phyloP scores from a whole-genome alignment of 2,888 invertebrate species.

The Torymus auratus region DNA sequence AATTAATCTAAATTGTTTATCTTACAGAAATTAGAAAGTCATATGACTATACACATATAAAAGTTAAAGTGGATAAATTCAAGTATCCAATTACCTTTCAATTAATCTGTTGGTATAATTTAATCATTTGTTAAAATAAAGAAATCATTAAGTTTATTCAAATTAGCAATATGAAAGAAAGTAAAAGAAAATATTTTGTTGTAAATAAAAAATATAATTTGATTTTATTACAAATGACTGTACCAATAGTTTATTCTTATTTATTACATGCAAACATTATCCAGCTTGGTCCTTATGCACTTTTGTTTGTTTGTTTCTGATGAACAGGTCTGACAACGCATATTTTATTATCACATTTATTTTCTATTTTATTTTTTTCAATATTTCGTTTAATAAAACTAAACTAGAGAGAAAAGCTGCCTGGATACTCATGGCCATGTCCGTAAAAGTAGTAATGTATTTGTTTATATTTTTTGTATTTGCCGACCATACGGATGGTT shows the following conservation, averaged over 20 bases:
- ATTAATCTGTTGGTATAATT: slow-evolving; percentile 45
- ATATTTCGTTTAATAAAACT: slow-evolving; percentile 64
- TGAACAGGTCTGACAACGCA: slow-evolving; percentile 75
- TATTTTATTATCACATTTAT: slow-evolving; percentile 72
- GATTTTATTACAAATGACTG: slow-evolving; percentile 10
- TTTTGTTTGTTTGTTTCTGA: slow-evolving; percentile 76
- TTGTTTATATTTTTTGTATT: slow-evolving; percentile 77
- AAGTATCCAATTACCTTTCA: slow-evolving; percentile 18
- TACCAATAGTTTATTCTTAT: slow-evolving; percentile 36
- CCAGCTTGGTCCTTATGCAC: slow-evolving; percentile 68
- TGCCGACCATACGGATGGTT: slow-evolving; percentile 73
- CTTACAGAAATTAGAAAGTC: no score
- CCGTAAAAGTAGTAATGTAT: slow-evolving; percentile 73
- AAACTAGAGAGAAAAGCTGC: slow-evolving; percentile 64
- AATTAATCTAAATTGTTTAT: background rate
- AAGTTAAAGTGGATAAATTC: slow-evolving; percentile 16
- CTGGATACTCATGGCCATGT: slow-evolving; percentile 64
- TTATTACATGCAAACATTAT: slow-evolving; percentile 54
- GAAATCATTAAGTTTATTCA: no score
- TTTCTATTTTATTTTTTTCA: slow-evolving; percentile 73
- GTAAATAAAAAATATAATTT: background rate
- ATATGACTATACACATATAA: background rate
- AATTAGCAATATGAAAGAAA: background rate
- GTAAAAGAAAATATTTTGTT: background rate
- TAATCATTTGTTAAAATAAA: background rate